A percentile compares a stretch with the other conserved stretches of the same genome.
Evolutionary conservation across 2,888 invertebrate genomes (phyloP).

Genomic region (Orgyia antiqua): DNA sequence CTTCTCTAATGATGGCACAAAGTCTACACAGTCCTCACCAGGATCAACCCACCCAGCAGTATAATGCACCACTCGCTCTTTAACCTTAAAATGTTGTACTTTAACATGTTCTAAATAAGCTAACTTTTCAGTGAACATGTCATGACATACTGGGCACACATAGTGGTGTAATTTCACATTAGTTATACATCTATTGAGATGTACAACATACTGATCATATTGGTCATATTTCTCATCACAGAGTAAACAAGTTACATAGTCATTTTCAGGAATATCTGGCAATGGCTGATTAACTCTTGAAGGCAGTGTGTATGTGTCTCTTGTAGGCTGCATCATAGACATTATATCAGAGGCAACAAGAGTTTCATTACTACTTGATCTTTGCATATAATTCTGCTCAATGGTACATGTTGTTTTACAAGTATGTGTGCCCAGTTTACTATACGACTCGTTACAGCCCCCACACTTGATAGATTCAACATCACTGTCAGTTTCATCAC

Average conservation of each 20-base stretch:
- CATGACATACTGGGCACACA: slow-evolving; percentile 69
- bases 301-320: slow-evolving; percentile 15
- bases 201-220: slow-evolving; percentile 58
- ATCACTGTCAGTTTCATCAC: slow-evolving; percentile 71
- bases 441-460: slow-evolving; percentile 60
- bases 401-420: slow-evolving; percentile 66
- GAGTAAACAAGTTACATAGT: slow-evolving; percentile 60
- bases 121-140: slow-evolving; percentile 58
- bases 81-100: slow-evolving; percentile 48
- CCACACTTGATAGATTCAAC: slow-evolving; percentile 69
- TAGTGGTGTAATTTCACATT: slow-evolving; percentile 69
- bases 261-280: slow-evolving; percentile 27
- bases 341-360: slow-evolving; percentile 57
- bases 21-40: slow-evolving; percentile 61
- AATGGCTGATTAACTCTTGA: slow-evolving; percentile 27
- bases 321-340: slow-evolving; percentile 22
- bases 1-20: slow-evolving; percentile 58
- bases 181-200: slow-evolving; percentile 64
- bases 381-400: slow-evolving; percentile 55
- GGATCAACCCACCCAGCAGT: slow-evolving; percentile 38
- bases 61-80: slow-evolving; percentile 40
- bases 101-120: slow-evolving; percentile 60
- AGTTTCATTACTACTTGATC: slow-evolving; percentile 64
- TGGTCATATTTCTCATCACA: slow-evolving; percentile 63
- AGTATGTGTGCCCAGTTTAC: slow-evolving; percentile 53